A percentile compares a stretch with the other conserved stretches of the same genome.
Evolutionary conservation across 2,113 vertebrate species (phyloP).

Genomic region (Anseranas semipalmata): DNA sequence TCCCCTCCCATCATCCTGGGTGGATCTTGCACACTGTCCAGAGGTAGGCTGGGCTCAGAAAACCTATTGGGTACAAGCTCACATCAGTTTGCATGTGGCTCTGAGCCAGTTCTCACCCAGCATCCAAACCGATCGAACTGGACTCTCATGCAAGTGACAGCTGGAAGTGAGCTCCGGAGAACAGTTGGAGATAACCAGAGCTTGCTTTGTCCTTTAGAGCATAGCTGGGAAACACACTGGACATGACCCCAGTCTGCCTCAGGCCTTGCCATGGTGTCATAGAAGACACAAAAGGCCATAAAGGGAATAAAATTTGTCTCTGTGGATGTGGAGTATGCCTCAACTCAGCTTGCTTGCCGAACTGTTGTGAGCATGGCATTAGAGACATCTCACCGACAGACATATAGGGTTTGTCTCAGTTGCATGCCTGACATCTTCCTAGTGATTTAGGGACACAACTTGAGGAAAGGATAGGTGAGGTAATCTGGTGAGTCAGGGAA

Average conservation of each 20-base stretch:
- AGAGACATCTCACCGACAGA: not conserved
- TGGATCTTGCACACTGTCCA: not conserved
- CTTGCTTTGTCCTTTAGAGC: not conserved
- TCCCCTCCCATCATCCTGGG: not conserved
- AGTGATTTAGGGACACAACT: not conserved
- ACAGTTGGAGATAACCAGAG: not conserved
- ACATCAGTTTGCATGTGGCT: not conserved
- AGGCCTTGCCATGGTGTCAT: rapidly evolving
- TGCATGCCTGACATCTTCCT: not conserved
- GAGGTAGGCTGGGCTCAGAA: not conserved
- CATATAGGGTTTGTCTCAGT: not conserved
- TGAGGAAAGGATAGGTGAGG: not conserved
- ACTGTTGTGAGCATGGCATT: not conserved
- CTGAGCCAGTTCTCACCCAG: not conserved
- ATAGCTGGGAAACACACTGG: not conserved
- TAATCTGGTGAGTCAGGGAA: not conserved
- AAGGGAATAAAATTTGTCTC: not conserved
- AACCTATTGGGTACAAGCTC: not conserved
- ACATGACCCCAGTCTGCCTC: not conserved
- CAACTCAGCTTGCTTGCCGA: not conserved
- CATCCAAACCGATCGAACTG: not conserved
- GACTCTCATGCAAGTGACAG: not conserved
- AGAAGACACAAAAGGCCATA: not conserved
- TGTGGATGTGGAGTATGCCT: not conserved
- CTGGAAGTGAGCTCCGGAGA: not conserved